These are phyloP conservation scores for Megaceryle alcyon DNA, from an alignment of 2,797 vertebrate genomes.

Conservation along the genomic window DNA sequence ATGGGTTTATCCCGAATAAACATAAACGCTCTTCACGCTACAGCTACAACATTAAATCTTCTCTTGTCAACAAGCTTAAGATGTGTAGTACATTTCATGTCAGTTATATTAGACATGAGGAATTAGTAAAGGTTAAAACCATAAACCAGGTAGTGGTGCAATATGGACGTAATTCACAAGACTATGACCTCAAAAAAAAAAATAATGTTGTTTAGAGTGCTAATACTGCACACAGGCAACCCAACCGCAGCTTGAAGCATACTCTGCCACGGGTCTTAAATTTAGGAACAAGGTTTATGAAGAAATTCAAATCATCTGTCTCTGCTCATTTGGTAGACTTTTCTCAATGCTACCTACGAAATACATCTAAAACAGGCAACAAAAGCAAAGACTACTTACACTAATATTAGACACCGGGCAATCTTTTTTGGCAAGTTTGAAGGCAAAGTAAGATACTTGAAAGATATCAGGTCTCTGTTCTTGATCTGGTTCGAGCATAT, in stretches of 20 bases:
- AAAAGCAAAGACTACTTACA: slow-evolving; percentile 81
- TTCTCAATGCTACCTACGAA: not conserved
- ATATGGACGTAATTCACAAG: fast-evolving
- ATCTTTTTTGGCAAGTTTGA: slow-evolving; percentile 92
- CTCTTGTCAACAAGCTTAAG: not conserved
- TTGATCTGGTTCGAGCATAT: slow-evolving; percentile 96
- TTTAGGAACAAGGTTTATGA: not conserved
- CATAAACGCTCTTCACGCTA: not conserved
- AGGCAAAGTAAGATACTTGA: slow-evolving; percentile 96
- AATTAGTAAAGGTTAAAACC: not conserved
- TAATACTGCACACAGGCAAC: fast-evolving
- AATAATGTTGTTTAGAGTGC: not conserved
- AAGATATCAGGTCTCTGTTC: slow-evolving; percentile 96
- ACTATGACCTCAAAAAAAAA: not conserved
- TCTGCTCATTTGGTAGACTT: not conserved
- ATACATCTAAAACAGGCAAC: not conserved
- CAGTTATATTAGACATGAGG: not conserved
- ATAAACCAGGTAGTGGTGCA: not conserved
- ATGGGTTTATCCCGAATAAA: not conserved
- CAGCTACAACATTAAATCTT: not conserved
- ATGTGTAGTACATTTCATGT: not conserved
- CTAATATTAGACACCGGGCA: slow-evolving; percentile 94
- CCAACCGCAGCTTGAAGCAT: fast-evolving
- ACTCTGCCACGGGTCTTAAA: too few species aligned
- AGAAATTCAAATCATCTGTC: not conserved